phyloP scores from a whole-genome alignment of 2,797 vertebrate species.

The Sphaeramia orbicularis region DNA sequence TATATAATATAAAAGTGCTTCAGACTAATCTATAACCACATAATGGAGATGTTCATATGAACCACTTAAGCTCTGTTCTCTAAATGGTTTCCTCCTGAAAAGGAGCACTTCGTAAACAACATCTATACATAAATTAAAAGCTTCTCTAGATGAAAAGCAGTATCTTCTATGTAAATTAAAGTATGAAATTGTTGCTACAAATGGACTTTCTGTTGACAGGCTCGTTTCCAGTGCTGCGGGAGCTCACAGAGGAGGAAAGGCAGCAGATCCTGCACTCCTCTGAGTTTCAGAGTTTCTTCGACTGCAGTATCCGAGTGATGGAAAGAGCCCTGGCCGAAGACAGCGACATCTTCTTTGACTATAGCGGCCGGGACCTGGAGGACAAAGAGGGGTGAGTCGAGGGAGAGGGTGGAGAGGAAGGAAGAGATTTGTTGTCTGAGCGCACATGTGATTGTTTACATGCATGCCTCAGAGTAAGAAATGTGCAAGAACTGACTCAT shows the following conservation, averaged over 20 bases:
- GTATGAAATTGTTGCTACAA: too few species aligned
- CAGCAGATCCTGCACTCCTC: slow-evolving; percentile 97
- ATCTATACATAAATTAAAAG: too few species aligned
- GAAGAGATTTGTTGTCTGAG: slow-evolving; percentile 32
- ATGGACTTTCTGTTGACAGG: slow-evolving; percentile 38
- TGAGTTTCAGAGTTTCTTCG: slow-evolving; percentile 97
- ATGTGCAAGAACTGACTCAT: slow-evolving; percentile 64
- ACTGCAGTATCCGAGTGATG: slow-evolving; percentile 95
- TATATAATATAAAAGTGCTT: too few species aligned
- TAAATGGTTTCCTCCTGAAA: too few species aligned
- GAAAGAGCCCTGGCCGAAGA: slow-evolving; percentile 96
- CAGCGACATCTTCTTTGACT: slow-evolving; percentile 95
- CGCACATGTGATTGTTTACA: slow-evolving; percentile 55
- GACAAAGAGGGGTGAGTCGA: slow-evolving; percentile 94
- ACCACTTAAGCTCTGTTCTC: too few species aligned
- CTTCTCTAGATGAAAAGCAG: too few species aligned
- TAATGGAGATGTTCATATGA: too few species aligned
- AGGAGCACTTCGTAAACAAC: too few species aligned
- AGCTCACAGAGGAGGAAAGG: slow-evolving; percentile 96
- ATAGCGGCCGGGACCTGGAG: slow-evolving; percentile 92
- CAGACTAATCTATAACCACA: too few species aligned
- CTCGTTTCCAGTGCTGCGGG: slow-evolving; percentile 75
- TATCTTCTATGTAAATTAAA: too few species aligned
- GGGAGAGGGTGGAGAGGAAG: background rate
- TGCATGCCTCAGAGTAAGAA: slow-evolving; percentile 37